Evolutionary conservation across 2,888 invertebrate species (phyloP).

Genomic region (Eurytoma adleriae): DNA sequence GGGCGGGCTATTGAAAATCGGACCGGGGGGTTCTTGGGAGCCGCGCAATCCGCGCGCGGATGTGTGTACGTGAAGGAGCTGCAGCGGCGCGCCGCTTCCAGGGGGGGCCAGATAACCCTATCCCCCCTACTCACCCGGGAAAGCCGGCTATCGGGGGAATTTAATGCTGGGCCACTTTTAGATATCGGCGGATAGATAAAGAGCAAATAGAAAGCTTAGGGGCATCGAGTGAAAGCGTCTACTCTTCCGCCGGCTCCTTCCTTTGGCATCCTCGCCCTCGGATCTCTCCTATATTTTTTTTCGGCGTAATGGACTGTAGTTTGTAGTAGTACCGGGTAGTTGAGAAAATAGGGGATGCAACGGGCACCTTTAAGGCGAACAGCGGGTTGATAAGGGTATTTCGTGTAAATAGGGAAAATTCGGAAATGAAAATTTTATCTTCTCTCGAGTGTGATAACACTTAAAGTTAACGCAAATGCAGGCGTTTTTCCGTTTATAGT

Average conservation of each 20-base stretch:
- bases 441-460: too few relatives aligned
- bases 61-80: slow-evolving; percentile 4
- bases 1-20: slow-evolving; percentile 45
- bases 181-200: slow-evolving; percentile 43
- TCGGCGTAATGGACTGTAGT: slow-evolving; percentile 22
- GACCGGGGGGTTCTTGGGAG: slow-evolving; percentile 12
- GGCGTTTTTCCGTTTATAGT: too few relatives aligned
- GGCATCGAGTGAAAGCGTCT: background rate
- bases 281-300: slow-evolving; percentile 6
- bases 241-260: background rate
- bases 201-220: slow-evolving; percentile 41
- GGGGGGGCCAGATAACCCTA: background rate
- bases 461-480: too few relatives aligned
- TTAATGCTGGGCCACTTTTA: slow-evolving; percentile 42
- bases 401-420: background rate
- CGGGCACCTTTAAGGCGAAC: background rate
- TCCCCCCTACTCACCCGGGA: background rate
- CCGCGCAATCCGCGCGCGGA: background rate
- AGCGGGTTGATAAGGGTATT: background rate
- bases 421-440: too few relatives aligned
- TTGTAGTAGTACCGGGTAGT: background rate
- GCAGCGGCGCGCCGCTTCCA: background rate
- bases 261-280: background rate
- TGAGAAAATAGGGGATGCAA: background rate
- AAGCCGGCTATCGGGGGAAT: slow-evolving; percentile 37